phyloP scores from a whole-genome alignment of 1,140 invertebrate genomes.

The Drosophila jambulina region DNA sequence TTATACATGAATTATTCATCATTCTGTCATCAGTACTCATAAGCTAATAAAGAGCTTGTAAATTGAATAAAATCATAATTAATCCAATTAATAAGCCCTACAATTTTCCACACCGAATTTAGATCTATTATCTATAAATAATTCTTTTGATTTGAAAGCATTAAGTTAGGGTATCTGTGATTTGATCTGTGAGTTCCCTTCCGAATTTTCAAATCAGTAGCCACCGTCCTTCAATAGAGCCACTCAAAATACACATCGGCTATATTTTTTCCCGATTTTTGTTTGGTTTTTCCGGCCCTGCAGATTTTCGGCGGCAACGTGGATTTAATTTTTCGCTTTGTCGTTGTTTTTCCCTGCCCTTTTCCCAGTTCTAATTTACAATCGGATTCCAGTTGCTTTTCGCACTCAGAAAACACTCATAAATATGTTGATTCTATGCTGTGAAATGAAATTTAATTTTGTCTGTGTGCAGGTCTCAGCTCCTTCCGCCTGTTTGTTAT shows the following conservation, averaged over 20 bases:
- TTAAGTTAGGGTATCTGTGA: too few relatives aligned
- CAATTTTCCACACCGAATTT: too few relatives aligned
- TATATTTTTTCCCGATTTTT: neutral
- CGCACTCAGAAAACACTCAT: constrained; percentile 31
- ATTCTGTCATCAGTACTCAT: too few relatives aligned
- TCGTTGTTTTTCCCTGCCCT: neutral
- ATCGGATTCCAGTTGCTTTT: constrained; percentile 21
- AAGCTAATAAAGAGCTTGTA: too few relatives aligned
- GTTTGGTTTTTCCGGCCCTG: neutral
- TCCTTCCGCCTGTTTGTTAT: constrained; percentile 38
- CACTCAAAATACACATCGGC: neutral
- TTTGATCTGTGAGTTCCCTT: neutral
- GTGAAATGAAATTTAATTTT: constrained; percentile 32
- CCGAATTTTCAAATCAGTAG: neutral
- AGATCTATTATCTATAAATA: too few relatives aligned
- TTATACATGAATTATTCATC: too few relatives aligned
- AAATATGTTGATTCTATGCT: constrained; percentile 44
- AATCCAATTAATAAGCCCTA: too few relatives aligned
- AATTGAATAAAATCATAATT: too few relatives aligned
- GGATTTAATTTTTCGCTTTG: constrained; percentile 36
- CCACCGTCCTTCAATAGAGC: neutral
- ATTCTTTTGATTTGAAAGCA: neutral
- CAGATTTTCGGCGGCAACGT: neutral
- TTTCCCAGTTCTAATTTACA: constrained; percentile 36
- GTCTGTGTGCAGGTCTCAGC: constrained; percentile 3